A percentile compares a stretch with the other conserved stretches of the same genome.
Conservation (phyloP, 92 coral and sea anemone species). For the Epizoanthus stellaris region DNA sequence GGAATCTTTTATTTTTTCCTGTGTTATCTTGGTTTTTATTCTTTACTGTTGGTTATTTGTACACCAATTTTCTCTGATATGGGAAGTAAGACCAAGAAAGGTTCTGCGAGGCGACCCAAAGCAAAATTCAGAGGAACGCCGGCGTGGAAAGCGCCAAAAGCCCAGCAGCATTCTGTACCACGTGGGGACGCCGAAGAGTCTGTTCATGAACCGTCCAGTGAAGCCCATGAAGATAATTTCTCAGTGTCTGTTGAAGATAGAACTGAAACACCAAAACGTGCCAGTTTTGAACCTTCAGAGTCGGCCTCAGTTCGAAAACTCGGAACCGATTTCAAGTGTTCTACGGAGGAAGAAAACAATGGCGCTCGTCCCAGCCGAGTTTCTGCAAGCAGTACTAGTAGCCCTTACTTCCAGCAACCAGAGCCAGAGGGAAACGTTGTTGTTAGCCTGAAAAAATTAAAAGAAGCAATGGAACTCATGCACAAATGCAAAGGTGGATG, state of each 20-base stretch:
- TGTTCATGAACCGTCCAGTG: too few relatives aligned
- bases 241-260: too few relatives aligned
- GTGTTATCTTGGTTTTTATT: too few relatives aligned
- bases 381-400: too few relatives aligned
- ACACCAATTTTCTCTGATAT: not conserved
- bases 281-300: slow-evolving; percentile 27
- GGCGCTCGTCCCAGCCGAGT: slow-evolving; percentile 1
- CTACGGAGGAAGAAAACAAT: not conserved
- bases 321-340: not conserved
- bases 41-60: too few relatives aligned
- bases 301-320: slow-evolving; percentile 22
- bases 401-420: too few relatives aligned
- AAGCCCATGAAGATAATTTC: too few relatives aligned
- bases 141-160: not conserved
- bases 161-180: slow-evolving; percentile 15
- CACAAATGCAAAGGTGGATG: slow-evolving; percentile 42
- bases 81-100: slow-evolving; percentile 10
- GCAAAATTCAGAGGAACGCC: slow-evolving; percentile 21
- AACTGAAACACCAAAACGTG: not conserved
- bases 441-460: too few relatives aligned
- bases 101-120: not conserved
- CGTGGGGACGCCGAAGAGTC: slow-evolving; percentile 1
- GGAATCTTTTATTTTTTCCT: too few relatives aligned
- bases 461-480: slow-evolving; percentile 16
- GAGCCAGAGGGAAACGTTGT: too few relatives aligned